Evolutionary conservation across 2,888 invertebrate species (phyloP), one percentile per base, ranked within the genome.

Genomic region (Ariolimax columbianus): DNA sequence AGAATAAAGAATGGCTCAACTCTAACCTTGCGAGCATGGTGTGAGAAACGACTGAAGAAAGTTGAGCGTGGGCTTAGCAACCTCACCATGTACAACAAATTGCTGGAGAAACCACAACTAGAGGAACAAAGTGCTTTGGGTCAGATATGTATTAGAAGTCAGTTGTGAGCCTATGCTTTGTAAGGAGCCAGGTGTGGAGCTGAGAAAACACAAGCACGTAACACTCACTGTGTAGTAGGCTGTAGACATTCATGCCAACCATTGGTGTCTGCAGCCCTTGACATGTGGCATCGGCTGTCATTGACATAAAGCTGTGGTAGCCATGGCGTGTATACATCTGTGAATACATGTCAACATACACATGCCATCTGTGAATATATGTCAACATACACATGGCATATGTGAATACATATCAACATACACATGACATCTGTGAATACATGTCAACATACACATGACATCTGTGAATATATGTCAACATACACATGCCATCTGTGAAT

Each of bases 181-280:
- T n/a, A n/a, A n/a, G n/a, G n/a, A n/a, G n/a, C n/a, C n/a, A n/a
- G n/a, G n/a, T n/a, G n/a, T n/a, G n/a, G n/a, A n/a, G n/a, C n/a
- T 47, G 47, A 11, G 47, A 47, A 11, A 47, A 55, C 55, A 55
- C 17, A 55, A 4, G 1, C 1, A 23, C 59, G 11, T 7, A n/a
- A 7, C 23, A 73, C 86, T 80, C 68, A 86, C 86, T 79, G 55
- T 86, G 86, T n/a, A 36, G 66, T 19, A 86, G 82, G 30, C 36
- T 81, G 77, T 73, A 83, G 77, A 83, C 83, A 36, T 83, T 77
- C 83, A 83, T 83, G 0, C 97, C 97, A 92, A 97, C 98, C 88
- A 96, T 97, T 75, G 98, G 97, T 91, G 97, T 97, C 94, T 97
- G 97, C 85, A 95, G 85, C 86, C 94, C 94, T 47, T 93, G 91